Base-by-base conservation (phyloP, 2,888 invertebrate species). In the Sinelater perroti region DNA sequence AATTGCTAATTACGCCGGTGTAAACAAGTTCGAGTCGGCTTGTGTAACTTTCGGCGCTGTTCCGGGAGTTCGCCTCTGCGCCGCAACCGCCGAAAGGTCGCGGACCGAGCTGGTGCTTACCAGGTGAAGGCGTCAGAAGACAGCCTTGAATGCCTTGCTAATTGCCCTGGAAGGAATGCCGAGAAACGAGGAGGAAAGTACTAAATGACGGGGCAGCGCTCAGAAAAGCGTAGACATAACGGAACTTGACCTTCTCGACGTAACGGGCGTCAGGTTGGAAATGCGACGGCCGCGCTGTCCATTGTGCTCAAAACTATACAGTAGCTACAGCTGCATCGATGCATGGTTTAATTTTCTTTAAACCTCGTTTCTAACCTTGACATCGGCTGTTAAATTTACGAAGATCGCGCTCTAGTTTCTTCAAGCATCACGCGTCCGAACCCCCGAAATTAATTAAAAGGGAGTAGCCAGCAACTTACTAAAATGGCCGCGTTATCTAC, bases 101-200 rank as follows among this genome's bases (percentile, higher is more conserved):
- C n/a, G 11, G 6, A 21, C 8, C 36, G 10, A 10, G 30, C 2
- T 17, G 3, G 17, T n/a, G 16, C 18, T 13, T 11, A 40, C 1
- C 24, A 40, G 24, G 40, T 40, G 40, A 40, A 40, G 40, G 40
- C 24, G 28, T 24, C 40, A 40, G 24, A 40, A 40, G 44, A 31
- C 26, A 50, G 26, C 50, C 42, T 56, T 56, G 56, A 51, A 50
- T 35, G 33, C 11, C 36, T 56, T 30, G 44, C 40, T 50, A 56
- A 56, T 56, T 44, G 31, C 44, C 16, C 3, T 10, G 45, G 44
- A 44, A 24, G 40, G 40, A 40, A 40, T 40, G 40, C 40, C 24
- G 26, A 24, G 40, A 40, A 40, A 40, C 21, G 40, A 40, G 40
- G 40, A 40, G 31, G 56, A 56, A 56, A 47, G 56, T 56, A 56